These are phyloP conservation scores for Notiomystis cincta DNA, from an alignment of 2,113 vertebrate genomes.

Conservation along the genomic window DNA sequence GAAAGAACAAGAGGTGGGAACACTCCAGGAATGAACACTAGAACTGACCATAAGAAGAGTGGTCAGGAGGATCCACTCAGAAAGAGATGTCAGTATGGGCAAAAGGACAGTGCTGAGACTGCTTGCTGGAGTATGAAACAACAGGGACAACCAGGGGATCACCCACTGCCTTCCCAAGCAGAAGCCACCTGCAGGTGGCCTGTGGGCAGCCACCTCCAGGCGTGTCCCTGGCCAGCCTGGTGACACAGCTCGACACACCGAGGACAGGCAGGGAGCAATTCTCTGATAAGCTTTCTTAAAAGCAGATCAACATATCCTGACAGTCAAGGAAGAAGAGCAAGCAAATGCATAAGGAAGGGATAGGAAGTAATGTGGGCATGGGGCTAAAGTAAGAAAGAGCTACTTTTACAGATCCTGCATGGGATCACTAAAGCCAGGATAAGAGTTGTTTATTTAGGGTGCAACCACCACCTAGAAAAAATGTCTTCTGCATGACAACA, in stretches of 20 bases:
- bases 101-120: not conserved
- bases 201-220: not conserved
- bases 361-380: not conserved
- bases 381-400: not conserved
- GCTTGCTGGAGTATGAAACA: not conserved
- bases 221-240: not conserved
- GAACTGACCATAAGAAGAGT: not conserved
- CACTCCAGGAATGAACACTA: not conserved
- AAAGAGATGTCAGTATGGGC: not conserved
- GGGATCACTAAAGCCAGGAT: not conserved
- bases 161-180: not conserved
- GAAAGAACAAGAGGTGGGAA: not conserved
- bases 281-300: not conserved
- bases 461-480: not conserved
- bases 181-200: not conserved
- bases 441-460: not conserved
- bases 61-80: not conserved
- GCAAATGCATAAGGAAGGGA: not conserved
- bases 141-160: not conserved
- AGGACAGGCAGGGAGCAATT: not conserved
- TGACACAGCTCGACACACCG: accelerated
- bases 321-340: not conserved
- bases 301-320: not conserved
- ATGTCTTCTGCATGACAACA: not conserved
- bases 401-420: not conserved